Base-by-base conservation (phyloP, 2,113 vertebrate species). In the Takifugu flavidus region DNA sequence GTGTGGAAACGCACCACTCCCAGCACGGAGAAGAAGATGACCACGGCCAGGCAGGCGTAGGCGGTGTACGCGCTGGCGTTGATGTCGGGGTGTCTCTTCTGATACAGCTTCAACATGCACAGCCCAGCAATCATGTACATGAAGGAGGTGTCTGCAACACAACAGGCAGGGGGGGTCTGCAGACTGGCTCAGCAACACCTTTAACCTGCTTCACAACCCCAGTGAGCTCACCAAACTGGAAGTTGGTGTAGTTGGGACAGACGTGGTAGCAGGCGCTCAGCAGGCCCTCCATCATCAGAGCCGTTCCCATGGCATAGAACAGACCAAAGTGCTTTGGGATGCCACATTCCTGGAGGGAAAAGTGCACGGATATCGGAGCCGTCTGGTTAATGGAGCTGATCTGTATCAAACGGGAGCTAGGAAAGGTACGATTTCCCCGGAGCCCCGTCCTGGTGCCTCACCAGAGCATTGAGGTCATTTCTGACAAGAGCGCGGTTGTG, bases 121-220 rank as follows among this genome's bases (percentile, higher is more conserved):
- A 99, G 91, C 3, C 96, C 96, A 0, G 96, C 95, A 0, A 99
- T 99, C 95, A 98, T 99, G 84, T 99, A 99, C 96, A 99, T 99
- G 83, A 99, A 99, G 0, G 96, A 97, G 0, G 96, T 99, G 83
- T 99, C 96, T 99, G 85, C 26, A 57, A 51, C 66, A 6, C 2
- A 29, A 52, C 20, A 27, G 13, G 25, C 20, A 12, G 7, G 27
- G 47, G 14, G 20, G 20, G 8, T 39, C 34, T 10, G 29, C 29
- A 29, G 29, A 29, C 29, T 20, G 29, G 29, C 29, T 29, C 6
- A 10, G 7, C 34, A 10, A 10, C 34, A 8, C 1, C 7, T 39
- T 49, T 8, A 49, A 25, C 20, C 47, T 25, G 27, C 34, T 4
- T 31, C 5, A 31, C 5, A 31, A 31, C 29, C 2, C 29, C 8